Evolutionary conservation across 2,113 vertebrate genomes (phyloP).

Genomic region (Erythrocercus mccallii): DNA sequence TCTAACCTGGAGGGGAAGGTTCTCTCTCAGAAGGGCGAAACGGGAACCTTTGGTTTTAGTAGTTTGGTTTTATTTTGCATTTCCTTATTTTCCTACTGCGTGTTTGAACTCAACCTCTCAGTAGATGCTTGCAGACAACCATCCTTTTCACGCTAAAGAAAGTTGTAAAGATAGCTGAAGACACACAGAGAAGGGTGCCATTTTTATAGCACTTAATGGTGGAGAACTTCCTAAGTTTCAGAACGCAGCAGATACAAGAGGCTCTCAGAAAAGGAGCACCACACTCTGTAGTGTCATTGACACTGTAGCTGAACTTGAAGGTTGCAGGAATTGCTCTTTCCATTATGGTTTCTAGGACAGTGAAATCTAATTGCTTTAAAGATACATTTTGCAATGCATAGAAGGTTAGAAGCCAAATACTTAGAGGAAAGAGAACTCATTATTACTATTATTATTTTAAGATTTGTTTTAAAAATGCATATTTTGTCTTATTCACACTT

Average conservation of each 20-base stretch:
- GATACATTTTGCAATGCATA: background rate
- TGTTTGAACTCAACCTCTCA: background rate
- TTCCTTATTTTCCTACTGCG: background rate
- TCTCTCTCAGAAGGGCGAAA: background rate
- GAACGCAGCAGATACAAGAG: background rate
- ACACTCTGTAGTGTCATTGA: background rate
- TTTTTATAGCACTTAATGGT: background rate
- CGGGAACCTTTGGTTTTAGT: background rate
- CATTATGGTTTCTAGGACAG: background rate
- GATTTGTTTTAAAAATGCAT: background rate
- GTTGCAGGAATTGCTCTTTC: background rate
- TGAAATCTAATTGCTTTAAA: background rate
- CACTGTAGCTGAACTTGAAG: background rate
- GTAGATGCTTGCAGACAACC: background rate
- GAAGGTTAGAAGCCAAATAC: background rate
- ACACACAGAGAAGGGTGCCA: background rate
- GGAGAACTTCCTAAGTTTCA: background rate
- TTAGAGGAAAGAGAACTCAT: background rate
- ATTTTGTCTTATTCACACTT: background rate
- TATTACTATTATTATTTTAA: accelerated
- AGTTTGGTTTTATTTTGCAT: background rate
- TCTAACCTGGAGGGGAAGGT: background rate
- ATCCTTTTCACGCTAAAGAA: background rate
- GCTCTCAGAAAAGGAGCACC: background rate
- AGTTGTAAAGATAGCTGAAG: background rate